Conservation (phyloP, 1,140 invertebrate genomes). For the Aphidius gifuensis region DNA sequence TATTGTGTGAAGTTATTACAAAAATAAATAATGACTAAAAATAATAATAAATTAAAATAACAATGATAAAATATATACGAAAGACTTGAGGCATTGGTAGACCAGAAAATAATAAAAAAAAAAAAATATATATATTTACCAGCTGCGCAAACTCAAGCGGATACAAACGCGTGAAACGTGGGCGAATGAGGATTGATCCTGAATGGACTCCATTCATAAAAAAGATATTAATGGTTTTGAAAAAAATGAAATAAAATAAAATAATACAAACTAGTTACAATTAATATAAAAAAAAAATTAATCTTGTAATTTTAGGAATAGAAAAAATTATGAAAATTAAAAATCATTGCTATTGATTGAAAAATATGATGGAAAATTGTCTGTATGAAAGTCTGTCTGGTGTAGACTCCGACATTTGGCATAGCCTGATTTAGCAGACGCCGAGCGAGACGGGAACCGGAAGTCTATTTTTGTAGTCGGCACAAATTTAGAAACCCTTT, state of each 20-base stretch:
- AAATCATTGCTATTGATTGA: too few species aligned
- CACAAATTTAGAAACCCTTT: slow-evolving; percentile 54
- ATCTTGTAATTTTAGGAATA: too few species aligned
- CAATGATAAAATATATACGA: too few species aligned
- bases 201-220: slow-evolving; percentile 24
- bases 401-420: slow-evolving; percentile 29
- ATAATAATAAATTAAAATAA: too few species aligned
- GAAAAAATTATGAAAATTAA: not conserved
- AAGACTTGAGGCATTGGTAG: not conserved
- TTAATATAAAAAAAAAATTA: too few species aligned
- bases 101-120: not conserved
- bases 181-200: slow-evolving; percentile 21
- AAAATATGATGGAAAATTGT: too few species aligned
- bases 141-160: slow-evolving; percentile 24
- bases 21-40: too few species aligned
- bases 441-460: slow-evolving; percentile 52
- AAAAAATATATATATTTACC: slow-evolving; percentile 11
- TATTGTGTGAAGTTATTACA: too few species aligned
- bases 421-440: slow-evolving; percentile 41
- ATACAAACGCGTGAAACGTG: slow-evolving; percentile 12
- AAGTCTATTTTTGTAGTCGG: slow-evolving; percentile 53
- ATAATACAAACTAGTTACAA: too few species aligned
- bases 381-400: not conserved
- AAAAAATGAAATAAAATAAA: not conserved
- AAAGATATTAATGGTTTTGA: not conserved